Percentiles rank a stretch among this genome's conserved stretches.
Evolutionary conservation across 2,888 invertebrate genomes (phyloP).

Genomic region (Agonum fuliginosum): DNA sequence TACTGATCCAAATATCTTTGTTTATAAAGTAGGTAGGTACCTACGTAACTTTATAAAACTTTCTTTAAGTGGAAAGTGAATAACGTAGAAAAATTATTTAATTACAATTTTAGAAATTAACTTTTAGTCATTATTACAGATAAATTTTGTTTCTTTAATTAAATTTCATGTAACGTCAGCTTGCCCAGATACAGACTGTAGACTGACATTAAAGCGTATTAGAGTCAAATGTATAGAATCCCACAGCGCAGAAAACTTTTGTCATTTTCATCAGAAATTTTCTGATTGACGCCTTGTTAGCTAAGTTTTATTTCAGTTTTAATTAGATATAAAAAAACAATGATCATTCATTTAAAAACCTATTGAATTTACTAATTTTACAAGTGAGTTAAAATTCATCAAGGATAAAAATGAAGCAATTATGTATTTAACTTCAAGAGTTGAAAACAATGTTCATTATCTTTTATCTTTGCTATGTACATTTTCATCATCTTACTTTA

Average conservation of each 20-base stretch:
- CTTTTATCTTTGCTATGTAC: too few relatives aligned
- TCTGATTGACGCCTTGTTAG: neutral
- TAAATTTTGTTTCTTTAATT: slow-evolving; percentile 48
- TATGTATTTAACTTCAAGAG: too few relatives aligned
- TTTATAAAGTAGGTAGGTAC: too few relatives aligned
- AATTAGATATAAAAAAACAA: too few relatives aligned
- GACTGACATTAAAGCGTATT: slow-evolving; percentile 39
- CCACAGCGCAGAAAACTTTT: slow-evolving; percentile 29
- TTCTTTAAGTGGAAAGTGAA: neutral
- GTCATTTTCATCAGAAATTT: slow-evolving; percentile 11
- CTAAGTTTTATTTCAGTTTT: slow-evolving; percentile 4
- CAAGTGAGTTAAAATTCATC: too few relatives aligned
- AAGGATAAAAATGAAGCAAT: too few relatives aligned
- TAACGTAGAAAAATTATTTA: slow-evolving; percentile 38
- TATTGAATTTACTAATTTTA: too few relatives aligned
- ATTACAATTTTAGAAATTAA: slow-evolving; percentile 51
- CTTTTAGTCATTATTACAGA: slow-evolving; percentile 30
- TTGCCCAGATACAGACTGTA: slow-evolving; percentile 19
- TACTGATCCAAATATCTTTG: too few relatives aligned
- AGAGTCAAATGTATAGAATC: slow-evolving; percentile 19
- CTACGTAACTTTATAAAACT: neutral
- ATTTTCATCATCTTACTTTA: too few relatives aligned
- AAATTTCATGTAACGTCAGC: slow-evolving; percentile 53
- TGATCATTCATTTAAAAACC: too few relatives aligned
- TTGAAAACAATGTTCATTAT: too few relatives aligned